Evolutionary conservation across 2,888 invertebrate genomes (phyloP).

Genomic region (Drosophila fungiperda): DNA sequence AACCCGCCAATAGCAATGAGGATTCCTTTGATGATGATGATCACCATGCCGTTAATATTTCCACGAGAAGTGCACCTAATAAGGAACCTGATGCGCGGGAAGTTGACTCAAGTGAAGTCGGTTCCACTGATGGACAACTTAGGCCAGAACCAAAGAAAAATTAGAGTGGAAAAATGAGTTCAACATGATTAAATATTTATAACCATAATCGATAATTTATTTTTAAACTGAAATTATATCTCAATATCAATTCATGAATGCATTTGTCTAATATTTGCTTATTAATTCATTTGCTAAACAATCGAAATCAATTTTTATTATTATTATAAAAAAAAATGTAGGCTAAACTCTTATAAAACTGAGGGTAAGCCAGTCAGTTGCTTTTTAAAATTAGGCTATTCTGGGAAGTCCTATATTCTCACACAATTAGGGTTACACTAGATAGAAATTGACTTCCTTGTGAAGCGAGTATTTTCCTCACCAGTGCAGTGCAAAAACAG

Average conservation of each 20-base stretch:
- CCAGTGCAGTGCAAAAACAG: no score
- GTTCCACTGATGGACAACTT: no score
- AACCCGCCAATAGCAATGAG: conserved; percentile 5
- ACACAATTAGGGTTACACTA: no score
- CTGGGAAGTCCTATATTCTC: no score
- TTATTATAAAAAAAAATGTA: background rate
- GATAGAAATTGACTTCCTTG: no score
- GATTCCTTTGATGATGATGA: conserved; percentile 11
- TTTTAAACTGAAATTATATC: no score
- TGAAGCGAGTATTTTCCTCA: no score
- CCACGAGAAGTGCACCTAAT: background rate
- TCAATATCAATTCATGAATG: no score
- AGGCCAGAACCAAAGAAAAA: background rate
- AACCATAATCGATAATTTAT: no score
- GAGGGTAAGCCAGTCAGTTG: no score
- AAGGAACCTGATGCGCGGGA: background rate
- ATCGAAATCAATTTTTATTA: background rate
- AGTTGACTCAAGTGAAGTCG: background rate
- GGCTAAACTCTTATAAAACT: background rate
- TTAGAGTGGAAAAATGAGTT: background rate
- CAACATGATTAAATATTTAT: background rate
- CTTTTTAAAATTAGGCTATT: no score
- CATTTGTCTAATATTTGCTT: no score
- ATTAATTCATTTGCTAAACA: background rate
- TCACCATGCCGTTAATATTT: background rate